A percentile compares a stretch with the other conserved stretches of the same genome.
Evolutionary conservation across 2,888 invertebrate genomes (phyloP).

Genomic region (Drosophila paranaensis): DNA sequence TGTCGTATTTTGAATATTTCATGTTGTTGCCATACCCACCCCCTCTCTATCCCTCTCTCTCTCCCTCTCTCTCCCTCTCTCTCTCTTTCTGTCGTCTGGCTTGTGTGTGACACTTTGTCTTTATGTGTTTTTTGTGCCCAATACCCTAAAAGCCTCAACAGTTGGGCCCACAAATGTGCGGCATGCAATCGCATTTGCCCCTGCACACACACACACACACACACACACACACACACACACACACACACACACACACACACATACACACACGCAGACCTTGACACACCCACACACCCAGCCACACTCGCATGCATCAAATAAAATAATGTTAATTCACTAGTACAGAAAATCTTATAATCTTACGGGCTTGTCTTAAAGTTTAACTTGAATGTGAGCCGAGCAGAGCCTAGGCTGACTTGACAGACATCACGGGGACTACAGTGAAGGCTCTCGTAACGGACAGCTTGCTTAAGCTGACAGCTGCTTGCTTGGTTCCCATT

Average conservation of each 20-base stretch:
- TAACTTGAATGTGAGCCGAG: background rate
- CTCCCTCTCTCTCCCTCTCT: background rate
- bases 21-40: slow-evolving; percentile 13
- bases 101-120: slow-evolving; percentile 4
- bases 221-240: background rate
- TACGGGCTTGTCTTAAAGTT: slow-evolving; percentile 3
- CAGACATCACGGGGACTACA: background rate
- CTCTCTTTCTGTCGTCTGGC: background rate
- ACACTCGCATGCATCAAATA: slow-evolving; percentile 3
- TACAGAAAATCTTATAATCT: slow-evolving; percentile 14
- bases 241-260: background rate
- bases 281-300: background rate
- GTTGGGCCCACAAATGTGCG: slow-evolving; percentile 34
- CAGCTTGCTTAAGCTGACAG: background rate
- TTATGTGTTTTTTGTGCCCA: slow-evolving; percentile 23
- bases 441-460: background rate
- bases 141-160: slow-evolving; percentile 37
- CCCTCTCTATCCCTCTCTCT: background rate
- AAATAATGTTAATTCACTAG: slow-evolving; percentile 5
- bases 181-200: slow-evolving; percentile 40
- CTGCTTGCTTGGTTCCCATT: background rate
- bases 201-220: slow-evolving; percentile 7
- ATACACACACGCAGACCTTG: background rate
- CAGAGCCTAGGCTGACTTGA: background rate
- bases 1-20: slow-evolving; percentile 60